Conservation (phyloP, 2,797 vertebrate species). For the Gambelia wislizenii region DNA sequence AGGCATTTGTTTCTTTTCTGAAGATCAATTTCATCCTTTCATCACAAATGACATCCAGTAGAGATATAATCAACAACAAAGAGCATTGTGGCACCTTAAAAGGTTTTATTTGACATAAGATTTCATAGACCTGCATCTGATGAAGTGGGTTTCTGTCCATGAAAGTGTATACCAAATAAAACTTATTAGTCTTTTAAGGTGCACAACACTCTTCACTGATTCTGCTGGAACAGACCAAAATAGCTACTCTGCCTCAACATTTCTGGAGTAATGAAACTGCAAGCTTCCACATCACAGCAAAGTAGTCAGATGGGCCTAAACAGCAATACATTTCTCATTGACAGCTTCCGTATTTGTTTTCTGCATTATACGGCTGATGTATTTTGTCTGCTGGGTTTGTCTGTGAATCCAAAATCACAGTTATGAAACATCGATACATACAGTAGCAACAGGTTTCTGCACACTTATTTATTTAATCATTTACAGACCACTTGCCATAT, state of each 20-base stretch:
- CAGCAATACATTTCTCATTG: not conserved
- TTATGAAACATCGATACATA: not conserved
- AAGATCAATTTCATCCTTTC: slow-evolving; percentile 29
- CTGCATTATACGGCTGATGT: not conserved
- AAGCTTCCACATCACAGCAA: not conserved
- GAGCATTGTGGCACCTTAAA: too few relatives aligned
- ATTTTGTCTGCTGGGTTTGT: not conserved
- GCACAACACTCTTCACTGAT: too few relatives aligned
- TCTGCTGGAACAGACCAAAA: too few relatives aligned
- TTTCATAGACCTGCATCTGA: too few relatives aligned
- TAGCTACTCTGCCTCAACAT: too few relatives aligned
- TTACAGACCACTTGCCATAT: not conserved
- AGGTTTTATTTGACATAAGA: too few relatives aligned
- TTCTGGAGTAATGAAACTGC: not conserved
- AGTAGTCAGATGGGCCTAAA: not conserved
- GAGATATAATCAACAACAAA: too few relatives aligned
- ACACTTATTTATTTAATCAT: too few relatives aligned
- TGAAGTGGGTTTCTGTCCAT: too few relatives aligned
- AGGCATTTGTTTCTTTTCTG: slow-evolving; percentile 20
- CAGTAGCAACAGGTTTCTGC: not conserved
- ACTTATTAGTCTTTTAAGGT: too few relatives aligned
- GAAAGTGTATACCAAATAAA: too few relatives aligned
- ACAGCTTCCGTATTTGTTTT: not conserved
- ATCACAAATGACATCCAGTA: not conserved
- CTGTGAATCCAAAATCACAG: not conserved